Percentiles rank a stretch among this genome's conserved stretches.
Evolutionary conservation across 1,140 invertebrate genomes (phyloP).

Genomic region (Zaprionus inermis): DNA sequence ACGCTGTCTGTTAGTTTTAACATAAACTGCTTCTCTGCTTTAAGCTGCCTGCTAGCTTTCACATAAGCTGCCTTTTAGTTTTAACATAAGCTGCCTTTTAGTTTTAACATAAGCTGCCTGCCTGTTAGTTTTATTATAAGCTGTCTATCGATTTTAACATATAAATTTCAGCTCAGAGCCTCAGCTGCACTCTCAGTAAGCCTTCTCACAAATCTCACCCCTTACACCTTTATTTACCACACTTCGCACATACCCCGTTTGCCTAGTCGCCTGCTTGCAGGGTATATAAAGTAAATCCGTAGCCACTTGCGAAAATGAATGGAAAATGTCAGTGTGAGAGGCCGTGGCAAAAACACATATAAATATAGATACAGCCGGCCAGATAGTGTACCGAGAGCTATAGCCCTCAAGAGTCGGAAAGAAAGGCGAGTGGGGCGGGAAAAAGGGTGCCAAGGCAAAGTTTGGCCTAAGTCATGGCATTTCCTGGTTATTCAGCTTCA

Average conservation of each 20-base stretch:
- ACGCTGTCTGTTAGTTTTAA: neutral
- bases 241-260: neutral
- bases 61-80: too few species aligned
- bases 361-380: slow-evolving; percentile 42
- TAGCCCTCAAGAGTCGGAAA: neutral
- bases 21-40: neutral
- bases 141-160: neutral
- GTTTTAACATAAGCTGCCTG: neutral
- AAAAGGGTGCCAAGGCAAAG: slow-evolving; percentile 62
- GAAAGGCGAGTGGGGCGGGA: neutral
- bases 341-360: slow-evolving; percentile 42
- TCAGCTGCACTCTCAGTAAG: neutral
- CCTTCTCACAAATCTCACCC: neutral
- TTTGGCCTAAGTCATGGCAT: slow-evolving; percentile 67
- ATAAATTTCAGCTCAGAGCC: neutral
- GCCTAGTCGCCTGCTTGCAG: neutral
- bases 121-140: neutral
- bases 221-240: too few species aligned
- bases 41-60: too few species aligned
- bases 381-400: slow-evolving; percentile 32
- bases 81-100: neutral
- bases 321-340: slow-evolving; percentile 64
- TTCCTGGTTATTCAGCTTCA: slow-evolving; percentile 73
- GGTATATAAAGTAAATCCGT: slow-evolving; percentile 65
- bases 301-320: slow-evolving; percentile 80